Conservation (phyloP, 2,113 vertebrate genomes). For the Zosterops hypoxanthus region DNA sequence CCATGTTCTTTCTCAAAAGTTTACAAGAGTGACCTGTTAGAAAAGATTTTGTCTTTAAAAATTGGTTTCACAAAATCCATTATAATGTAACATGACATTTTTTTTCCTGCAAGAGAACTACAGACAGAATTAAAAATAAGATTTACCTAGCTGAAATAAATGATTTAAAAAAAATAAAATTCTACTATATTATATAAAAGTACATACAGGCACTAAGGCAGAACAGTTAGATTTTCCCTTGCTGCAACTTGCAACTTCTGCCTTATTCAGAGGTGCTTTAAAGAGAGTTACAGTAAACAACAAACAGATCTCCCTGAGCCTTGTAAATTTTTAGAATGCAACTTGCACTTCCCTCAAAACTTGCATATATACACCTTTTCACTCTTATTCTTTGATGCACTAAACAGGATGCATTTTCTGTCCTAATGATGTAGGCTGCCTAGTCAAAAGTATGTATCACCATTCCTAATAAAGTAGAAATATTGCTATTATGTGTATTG, state of each 20-base stretch:
- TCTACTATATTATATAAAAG: background rate
- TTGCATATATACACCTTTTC: background rate
- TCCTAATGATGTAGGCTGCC: background rate
- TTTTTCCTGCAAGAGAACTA: background rate
- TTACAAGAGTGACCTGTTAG: slow-evolving; percentile 93
- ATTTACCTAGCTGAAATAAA: background rate
- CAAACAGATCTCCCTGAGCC: background rate
- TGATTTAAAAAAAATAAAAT: background rate
- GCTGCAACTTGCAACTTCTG: background rate
- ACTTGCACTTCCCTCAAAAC: background rate
- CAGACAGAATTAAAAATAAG: background rate
- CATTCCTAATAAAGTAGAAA: background rate
- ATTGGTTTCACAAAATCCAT: background rate
- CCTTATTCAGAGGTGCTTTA: background rate
- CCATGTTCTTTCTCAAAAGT: slow-evolving; percentile 96
- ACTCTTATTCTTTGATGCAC: background rate
- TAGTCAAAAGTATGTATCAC: background rate
- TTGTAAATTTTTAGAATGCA: background rate
- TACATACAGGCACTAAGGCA: background rate
- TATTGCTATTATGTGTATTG: background rate
- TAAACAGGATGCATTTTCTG: background rate
- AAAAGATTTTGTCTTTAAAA: slow-evolving; percentile 35
- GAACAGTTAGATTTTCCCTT: background rate
- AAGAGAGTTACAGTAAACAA: background rate
- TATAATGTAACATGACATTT: background rate